Base-by-base conservation (phyloP, 2,113 vertebrate species). In the Tiliqua scincoides region DNA sequence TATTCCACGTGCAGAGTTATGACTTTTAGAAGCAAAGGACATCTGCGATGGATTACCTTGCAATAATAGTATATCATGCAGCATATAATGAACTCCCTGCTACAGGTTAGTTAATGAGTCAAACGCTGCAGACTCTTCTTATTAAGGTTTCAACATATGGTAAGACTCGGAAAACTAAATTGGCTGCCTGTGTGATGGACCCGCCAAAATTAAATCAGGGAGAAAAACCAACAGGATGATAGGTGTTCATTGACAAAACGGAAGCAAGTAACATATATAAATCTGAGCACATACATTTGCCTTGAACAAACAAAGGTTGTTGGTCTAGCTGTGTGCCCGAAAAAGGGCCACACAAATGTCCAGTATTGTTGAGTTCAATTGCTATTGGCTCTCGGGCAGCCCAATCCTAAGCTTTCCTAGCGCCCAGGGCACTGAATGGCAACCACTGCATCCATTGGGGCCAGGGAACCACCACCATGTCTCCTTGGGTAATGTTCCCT, bases 81-180 rank as follows among this genome's bases (percentile, higher is more conserved):
- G 5, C 30, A n/a, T 40, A 84, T 43, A 62, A 83, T 54, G 48
- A 77, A 70, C 20, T 85, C 62, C 77, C 40, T 62, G 21, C 40
- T 48, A 21, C 2, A 2, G 72, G 70, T 83, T 4, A 70, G 82
- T 82, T 84, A 90, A 86, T 54, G 52, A 77, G 80, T 75, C 23
- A 70, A 76, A 67, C 20, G 84, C 54, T 10, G 21, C 40, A 71
- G 1, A 7, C 40, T 3, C 11, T n/a, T 88, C 61, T 71, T 82
- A 82, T 61, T 83, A n/a, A 14, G 6, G 3, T 80, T 71, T 54
- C 30, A 79, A 12, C 12, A 35, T 2, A 83, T 1, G 6, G 8
- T 7, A 61, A 20, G 17, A 23, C n/a, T 40, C 40, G 61, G 72
- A 81, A 83, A 43, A 48, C 37, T 12, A 59, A 91, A 27, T 15